Base-by-base conservation (phyloP, 2,888 invertebrate genomes). In the Encarsia formosa region DNA sequence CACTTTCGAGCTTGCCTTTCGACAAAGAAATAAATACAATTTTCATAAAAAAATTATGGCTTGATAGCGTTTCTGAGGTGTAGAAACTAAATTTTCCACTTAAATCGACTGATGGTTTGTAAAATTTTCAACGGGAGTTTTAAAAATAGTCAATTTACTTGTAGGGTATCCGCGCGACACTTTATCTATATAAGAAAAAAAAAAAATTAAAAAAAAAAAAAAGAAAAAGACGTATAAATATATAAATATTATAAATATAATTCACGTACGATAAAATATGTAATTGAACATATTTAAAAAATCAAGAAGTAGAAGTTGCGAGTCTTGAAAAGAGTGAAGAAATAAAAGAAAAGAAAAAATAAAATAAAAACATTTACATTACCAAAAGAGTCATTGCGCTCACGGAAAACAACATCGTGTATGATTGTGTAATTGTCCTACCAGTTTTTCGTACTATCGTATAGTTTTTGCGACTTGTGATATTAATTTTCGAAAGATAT, bases 121-220 rank as follows among this genome's bases (percentile, higher is more conserved):
- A 66, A 69, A 67, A 68, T 69, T 29, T 71, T 68, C 69, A 66
- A 63, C 65, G 63, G 64, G 65, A 66, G 64, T 70, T 70, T 67
- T 68, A 67, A 63, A 56, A 51, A 71, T 71, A 73, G 72, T 73
- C 72, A 72, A 73, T 73, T 73, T 68, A 71, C 65, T 64, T 66
- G 60, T 65, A 63, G 66, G 64, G 63, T 60, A 60, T 64, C 56
- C 60, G 63, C 59, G 63, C 61, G 62, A 63, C 61, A 58, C 62
- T 64, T 53, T 63, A 66, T 62, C 62, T 57, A 60, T 64, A 64
- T 65, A n/a, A n/a, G n/a, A n/a, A n/a, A n/a, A n/a, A n/a, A n/a
- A n/a, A n/a, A n/a, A n/a, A n/a, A n/a, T n/a, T n/a, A n/a, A n/a
- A n/a, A n/a, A n/a, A n/a, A n/a, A n/a, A n/a, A n/a, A n/a, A n/a